These are phyloP conservation scores for Salarias fasciatus DNA, from an alignment of 2,797 vertebrate genomes.

Conservation along the genomic window DNA sequence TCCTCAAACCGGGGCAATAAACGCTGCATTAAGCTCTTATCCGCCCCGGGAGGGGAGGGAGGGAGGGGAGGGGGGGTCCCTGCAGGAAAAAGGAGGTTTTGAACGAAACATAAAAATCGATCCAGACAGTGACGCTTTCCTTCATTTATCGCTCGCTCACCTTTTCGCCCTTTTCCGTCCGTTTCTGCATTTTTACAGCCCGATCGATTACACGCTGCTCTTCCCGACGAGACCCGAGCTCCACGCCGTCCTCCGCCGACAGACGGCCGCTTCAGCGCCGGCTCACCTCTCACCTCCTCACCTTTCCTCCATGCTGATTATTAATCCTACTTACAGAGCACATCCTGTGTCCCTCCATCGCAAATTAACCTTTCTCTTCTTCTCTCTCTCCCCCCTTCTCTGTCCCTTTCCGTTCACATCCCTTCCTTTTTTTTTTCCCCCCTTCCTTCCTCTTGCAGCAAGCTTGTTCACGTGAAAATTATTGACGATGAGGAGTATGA, in stretches of 20 bases:
- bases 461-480: slow-evolving; percentile 97
- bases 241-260: slow-evolving; percentile 26
- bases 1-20: slow-evolving; percentile 57
- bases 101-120: slow-evolving; percentile 57
- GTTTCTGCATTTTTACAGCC: slow-evolving; percentile 47
- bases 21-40: slow-evolving; percentile 42
- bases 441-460: slow-evolving; percentile 85
- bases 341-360: slow-evolving; percentile 67
- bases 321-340: slow-evolving; percentile 68
- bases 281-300: slow-evolving; percentile 67
- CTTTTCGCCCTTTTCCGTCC: slow-evolving; percentile 54
- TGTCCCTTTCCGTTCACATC: slow-evolving; percentile 30
- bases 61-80: not conserved
- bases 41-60: slow-evolving; percentile 1
- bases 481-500: slow-evolving; percentile 99
- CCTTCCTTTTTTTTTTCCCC: not conserved
- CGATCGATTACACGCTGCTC: slow-evolving; percentile 56
- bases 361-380: slow-evolving; percentile 74
- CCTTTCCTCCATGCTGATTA: slow-evolving; percentile 70
- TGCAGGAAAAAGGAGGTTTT: slow-evolving; percentile 35
- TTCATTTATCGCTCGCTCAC: slow-evolving; percentile 51
- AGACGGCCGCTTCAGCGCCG: slow-evolving; percentile 20
- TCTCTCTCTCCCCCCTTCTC: slow-evolving; percentile 30
- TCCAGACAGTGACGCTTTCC: slow-evolving; percentile 49
- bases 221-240: too few relatives aligned